These are phyloP conservation scores for Athene cunicularia DNA, from an alignment of 2,113 vertebrate species.

Conservation along the genomic window DNA sequence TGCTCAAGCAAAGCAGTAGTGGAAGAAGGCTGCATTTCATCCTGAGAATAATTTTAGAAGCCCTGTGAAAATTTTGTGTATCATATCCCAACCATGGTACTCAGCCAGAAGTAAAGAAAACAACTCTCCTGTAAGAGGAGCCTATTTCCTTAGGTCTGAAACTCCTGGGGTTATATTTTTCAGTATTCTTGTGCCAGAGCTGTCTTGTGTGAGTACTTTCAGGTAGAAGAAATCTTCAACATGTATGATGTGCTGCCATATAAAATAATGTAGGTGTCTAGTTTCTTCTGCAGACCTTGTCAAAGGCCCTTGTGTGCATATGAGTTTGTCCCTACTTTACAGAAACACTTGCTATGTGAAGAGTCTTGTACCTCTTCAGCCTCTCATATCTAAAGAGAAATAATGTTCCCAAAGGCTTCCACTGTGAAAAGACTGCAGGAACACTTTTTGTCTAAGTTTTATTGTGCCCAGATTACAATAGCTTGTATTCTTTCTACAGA, in stretches of 20 bases:
- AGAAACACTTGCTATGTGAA: not conserved
- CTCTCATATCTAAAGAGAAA: not conserved
- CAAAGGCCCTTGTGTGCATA: not conserved
- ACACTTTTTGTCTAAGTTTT: not conserved
- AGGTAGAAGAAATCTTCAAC: not conserved
- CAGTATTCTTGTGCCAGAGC: not conserved
- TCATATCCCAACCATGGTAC: not conserved
- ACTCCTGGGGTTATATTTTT: not conserved
- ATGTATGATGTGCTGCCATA: not conserved
- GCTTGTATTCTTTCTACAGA: slow-evolving; percentile 12
- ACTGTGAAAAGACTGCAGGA: not conserved
- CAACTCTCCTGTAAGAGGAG: not conserved
- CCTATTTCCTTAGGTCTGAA: not conserved
- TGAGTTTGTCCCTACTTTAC: not conserved
- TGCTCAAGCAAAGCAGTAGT: not conserved
- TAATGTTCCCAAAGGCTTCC: not conserved
- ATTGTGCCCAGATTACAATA: not conserved
- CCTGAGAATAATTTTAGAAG: not conserved
- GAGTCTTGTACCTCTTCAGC: not conserved
- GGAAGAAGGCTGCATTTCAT: not conserved
- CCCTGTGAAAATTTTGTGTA: not conserved
- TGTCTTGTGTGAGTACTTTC: not conserved
- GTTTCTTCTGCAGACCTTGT: not conserved
- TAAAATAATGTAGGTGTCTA: not conserved
- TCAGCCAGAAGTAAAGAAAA: not conserved